Conservation (phyloP, 2,113 vertebrate genomes). For the Zosterops hypoxanthus region DNA sequence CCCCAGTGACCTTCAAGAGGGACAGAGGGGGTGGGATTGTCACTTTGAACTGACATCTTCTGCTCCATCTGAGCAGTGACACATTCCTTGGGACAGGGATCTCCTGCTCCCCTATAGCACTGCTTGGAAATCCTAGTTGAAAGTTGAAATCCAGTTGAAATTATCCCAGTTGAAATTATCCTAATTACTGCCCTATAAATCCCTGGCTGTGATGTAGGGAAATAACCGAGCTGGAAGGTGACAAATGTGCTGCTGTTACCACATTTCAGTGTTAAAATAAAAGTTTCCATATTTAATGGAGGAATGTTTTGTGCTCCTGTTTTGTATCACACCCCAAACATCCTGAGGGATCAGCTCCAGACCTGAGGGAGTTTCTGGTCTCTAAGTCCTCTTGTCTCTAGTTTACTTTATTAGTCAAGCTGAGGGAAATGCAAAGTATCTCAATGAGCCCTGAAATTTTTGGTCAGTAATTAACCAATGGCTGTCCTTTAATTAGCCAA, state of each 20-base stretch:
- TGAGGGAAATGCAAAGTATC: not conserved
- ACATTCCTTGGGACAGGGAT: too few relatives aligned
- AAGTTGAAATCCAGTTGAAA: not conserved
- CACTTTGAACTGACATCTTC: not conserved
- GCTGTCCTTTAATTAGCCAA: not conserved
- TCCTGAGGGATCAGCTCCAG: not conserved
- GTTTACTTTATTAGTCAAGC: not conserved
- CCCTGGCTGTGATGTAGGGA: rapidly evolving
- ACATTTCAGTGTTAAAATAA: not conserved
- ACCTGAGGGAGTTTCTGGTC: not conserved
- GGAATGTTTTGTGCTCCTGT: not conserved
- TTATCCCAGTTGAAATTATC: not conserved
- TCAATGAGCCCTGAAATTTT: not conserved
- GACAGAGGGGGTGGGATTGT: not conserved
- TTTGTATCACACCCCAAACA: not conserved
- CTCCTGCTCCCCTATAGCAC: not conserved
- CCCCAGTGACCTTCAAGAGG: not conserved
- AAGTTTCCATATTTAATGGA: not conserved
- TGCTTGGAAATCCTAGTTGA: not conserved
- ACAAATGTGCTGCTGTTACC: not conserved
- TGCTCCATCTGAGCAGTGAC: not conserved
- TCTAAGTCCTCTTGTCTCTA: not conserved
- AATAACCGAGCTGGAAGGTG: not conserved
- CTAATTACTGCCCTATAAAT: not conserved
- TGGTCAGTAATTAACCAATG: not conserved